Base-by-base conservation (phyloP, 2,888 invertebrate species). In the Conistra vaccinii region DNA sequence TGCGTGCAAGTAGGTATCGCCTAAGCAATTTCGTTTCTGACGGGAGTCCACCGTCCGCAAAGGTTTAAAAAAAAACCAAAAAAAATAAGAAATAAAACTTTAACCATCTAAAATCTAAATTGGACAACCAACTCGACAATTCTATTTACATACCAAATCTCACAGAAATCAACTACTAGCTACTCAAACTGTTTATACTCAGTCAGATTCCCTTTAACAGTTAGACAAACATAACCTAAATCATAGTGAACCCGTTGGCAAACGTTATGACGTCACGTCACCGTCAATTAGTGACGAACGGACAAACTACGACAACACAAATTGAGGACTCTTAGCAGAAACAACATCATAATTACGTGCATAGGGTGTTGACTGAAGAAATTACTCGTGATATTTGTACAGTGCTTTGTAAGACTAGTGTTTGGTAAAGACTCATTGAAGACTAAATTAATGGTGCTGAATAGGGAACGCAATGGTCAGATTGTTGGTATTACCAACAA, bases 241-340 rank as follows among this genome's bases (percentile, higher is more conserved):
- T 85, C 67, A 55, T 61, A 58, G 60, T 76, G 67, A 67, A 83
- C 58, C 63, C 71, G 70, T 78, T 76, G 68, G 73, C 65, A 62
- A 51, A 71, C 61, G 63, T 26, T 45, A 76, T 76, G 68, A 85
- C 53, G 73, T 76, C 84, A 76, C 79, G 88, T 90, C 89, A 88
- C 83, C 86, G 82, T 83, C 91, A 91, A 90, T 91, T 91, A 89
- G 85, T 78, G 73, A 48, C 71, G 73, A 68, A 75, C 85, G 82
- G 78, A 80, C 77, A 42, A 69, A 65, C 67, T 67, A 62, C 17
- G 53, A 82, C 67, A 77, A 73, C 76, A 80, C 80, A 75, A 77
- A 84, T 72, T 80, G 71, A 85, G 57, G 57, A 75, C 83, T 86
- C 85, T 86, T 84, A 80, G 80, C 70, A 73, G 67, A 76, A 78